These are phyloP conservation scores for Galaxea fascicularis DNA, from an alignment of 92 coral and sea anemone species.

Conservation along the genomic window DNA sequence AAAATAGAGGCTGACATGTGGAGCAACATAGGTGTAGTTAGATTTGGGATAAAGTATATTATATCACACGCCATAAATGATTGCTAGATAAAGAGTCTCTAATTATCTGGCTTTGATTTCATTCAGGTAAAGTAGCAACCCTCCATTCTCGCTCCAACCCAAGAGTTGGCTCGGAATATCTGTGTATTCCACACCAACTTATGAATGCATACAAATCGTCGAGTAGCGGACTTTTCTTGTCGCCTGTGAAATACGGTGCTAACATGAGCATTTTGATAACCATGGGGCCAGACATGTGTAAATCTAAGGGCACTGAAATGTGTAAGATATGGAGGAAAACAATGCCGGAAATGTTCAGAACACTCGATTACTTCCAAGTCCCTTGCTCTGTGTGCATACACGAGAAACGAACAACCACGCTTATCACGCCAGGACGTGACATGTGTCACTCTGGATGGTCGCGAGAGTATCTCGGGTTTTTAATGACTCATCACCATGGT, in stretches of 20 bases:
- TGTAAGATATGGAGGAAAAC: not conserved
- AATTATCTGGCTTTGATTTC: not conserved
- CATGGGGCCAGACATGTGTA: not conserved
- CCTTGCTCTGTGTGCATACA: constrained; percentile 41
- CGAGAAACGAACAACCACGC: constrained; percentile 29
- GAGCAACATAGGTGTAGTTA: too few relatives aligned
- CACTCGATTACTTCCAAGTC: constrained; percentile 18
- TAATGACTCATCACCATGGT: constrained; percentile 75
- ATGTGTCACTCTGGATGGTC: constrained; percentile 60
- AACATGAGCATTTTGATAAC: constrained; percentile 29
- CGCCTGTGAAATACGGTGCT: constrained; percentile 72
- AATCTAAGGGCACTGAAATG: not conserved
- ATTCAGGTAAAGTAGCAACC: constrained; percentile 31
- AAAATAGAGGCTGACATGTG: too few relatives aligned
- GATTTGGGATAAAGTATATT: not conserved
- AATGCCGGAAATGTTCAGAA: constrained; percentile 4
- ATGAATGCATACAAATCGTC: constrained; percentile 24
- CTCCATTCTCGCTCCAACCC: constrained; percentile 29
- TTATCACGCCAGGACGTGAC: constrained; percentile 63
- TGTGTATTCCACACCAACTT: constrained; percentile 47
- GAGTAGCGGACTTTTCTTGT: constrained; percentile 61
- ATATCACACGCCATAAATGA: too few relatives aligned
- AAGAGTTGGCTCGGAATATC: constrained; percentile 51
- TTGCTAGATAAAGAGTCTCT: too few relatives aligned
- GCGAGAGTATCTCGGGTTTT: constrained; percentile 75